These are phyloP conservation scores for Salpingus planirostris DNA, from an alignment of 2,888 invertebrate species.

Conservation along the genomic window DNA sequence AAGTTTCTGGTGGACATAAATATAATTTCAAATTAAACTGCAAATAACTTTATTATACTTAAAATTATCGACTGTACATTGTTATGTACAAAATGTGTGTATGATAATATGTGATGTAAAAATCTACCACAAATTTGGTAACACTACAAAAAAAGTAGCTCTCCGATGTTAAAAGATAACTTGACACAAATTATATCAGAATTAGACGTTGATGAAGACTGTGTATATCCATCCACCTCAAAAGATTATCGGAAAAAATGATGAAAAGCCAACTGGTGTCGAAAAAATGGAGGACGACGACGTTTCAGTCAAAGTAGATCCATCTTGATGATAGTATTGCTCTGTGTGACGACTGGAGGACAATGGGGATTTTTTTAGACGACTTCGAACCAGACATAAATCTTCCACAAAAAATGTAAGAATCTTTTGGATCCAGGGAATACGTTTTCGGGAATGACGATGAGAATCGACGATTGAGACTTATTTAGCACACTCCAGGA, in stretches of 20 bases:
- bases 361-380: background rate
- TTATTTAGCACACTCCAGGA: too few species aligned
- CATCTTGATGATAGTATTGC: too few species aligned
- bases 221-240: too few species aligned
- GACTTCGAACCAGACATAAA: too few species aligned
- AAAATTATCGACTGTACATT: slow-evolving; percentile 6
- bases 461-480: too few species aligned
- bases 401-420: too few species aligned
- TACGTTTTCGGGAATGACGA: too few species aligned
- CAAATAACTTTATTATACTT: slow-evolving; percentile 7
- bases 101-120: too few species aligned
- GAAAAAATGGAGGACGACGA: slow-evolving; percentile 1
- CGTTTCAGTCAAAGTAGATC: slow-evolving; percentile 5
- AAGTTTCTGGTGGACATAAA: slow-evolving; percentile 91
- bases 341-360: too few species aligned
- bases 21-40: slow-evolving; percentile 1
- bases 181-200: slow-evolving; percentile 2
- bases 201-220: too few species aligned
- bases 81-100: background rate
- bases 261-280: background rate
- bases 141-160: background rate
- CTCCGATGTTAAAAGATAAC: too few species aligned
- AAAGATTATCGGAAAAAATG: background rate
- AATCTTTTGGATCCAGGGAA: too few species aligned
- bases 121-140: background rate